A percentile compares a stretch with the other conserved stretches of the same genome.
Evolutionary conservation across 2,113 vertebrate genomes (phyloP).

Genomic region (Corythoichthys intestinalis): DNA sequence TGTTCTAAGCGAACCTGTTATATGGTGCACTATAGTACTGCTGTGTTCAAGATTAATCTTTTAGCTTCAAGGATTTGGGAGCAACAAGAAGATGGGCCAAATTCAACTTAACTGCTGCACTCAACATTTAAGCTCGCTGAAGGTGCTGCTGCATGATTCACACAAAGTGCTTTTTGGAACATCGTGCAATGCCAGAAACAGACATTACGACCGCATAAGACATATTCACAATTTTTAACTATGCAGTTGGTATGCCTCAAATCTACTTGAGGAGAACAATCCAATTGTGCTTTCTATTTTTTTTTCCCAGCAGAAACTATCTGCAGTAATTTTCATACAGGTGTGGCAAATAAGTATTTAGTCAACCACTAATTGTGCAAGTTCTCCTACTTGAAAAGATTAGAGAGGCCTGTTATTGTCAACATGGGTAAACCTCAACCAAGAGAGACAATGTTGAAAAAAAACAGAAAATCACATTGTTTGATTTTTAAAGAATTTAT

Average conservation of each 20-base stretch:
- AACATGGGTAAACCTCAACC: too few relatives aligned
- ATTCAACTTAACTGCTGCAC: constrained; percentile 49
- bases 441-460: too few relatives aligned
- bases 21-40: constrained; percentile 28
- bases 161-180: constrained; percentile 41
- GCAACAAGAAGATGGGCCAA: constrained; percentile 31
- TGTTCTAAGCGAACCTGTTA: constrained; percentile 32
- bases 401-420: too few relatives aligned
- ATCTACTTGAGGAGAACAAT: not conserved
- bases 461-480: too few relatives aligned
- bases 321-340: too few relatives aligned
- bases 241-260: not conserved
- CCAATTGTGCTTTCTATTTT: not conserved
- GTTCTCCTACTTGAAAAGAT: too few relatives aligned
- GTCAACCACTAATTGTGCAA: too few relatives aligned
- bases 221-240: not conserved
- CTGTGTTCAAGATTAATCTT: constrained; percentile 44
- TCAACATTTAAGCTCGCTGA: constrained; percentile 39
- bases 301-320: too few relatives aligned
- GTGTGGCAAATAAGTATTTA: too few relatives aligned
- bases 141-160: constrained; percentile 40
- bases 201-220: constrained; percentile 8
- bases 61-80: constrained; percentile 40
- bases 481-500: too few relatives aligned
- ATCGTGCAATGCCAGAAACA: constrained; percentile 27